These are phyloP conservation scores for Aplodontia rufa DNA, from an alignment of 2,113 vertebrate genomes.

Conservation along the genomic window DNA sequence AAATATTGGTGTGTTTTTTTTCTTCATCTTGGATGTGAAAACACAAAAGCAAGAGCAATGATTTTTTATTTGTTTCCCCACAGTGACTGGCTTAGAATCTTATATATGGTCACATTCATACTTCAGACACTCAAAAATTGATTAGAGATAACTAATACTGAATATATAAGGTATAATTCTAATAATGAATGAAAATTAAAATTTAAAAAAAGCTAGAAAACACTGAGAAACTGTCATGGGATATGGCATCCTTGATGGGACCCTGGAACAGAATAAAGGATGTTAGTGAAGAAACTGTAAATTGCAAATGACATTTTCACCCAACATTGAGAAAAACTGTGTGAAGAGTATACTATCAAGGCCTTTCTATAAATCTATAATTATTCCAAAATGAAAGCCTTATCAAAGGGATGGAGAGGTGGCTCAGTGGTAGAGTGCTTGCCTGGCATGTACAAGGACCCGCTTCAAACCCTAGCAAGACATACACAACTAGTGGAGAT, in stretches of 20 bases:
- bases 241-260: too few species aligned
- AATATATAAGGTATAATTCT: background rate
- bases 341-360: background rate
- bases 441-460: too few species aligned
- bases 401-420: too few species aligned
- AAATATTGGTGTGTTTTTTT: background rate
- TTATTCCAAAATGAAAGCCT: background rate
- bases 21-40: background rate
- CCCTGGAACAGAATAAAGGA: background rate
- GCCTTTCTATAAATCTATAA: background rate
- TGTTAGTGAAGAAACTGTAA: background rate
- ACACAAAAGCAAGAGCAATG: background rate
- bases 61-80: background rate
- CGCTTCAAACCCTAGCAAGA: too few species aligned
- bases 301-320: background rate
- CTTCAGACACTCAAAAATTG: background rate
- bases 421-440: too few species aligned
- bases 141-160: background rate
- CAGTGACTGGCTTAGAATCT: background rate
- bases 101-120: background rate
- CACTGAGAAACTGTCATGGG: background rate
- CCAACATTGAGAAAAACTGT: background rate
- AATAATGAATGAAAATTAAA: constrained; percentile 24
- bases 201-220: background rate
- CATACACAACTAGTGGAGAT: too few species aligned